Base-by-base conservation (phyloP, 2,797 vertebrate genomes). In the Bothrops alternatus region DNA sequence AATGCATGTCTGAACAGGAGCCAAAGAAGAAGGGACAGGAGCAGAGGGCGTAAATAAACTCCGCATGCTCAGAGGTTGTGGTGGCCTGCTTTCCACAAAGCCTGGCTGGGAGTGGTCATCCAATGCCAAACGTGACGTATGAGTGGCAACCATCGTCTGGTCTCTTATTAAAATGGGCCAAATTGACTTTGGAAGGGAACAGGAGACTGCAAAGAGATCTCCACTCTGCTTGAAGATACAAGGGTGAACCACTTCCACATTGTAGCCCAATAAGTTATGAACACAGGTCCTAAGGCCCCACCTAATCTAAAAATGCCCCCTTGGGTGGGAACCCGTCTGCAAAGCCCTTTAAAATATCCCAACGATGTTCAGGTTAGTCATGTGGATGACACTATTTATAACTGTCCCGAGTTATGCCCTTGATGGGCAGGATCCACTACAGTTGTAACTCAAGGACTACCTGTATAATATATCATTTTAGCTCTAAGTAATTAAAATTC, bases 41-140 rank as follows among this genome's bases (percentile, higher is more conserved):
- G 73, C 58, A 37, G 50, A n/a, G 23, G 58, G 18, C 6, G 91
- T 23, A 92, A 93, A 93, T 93, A 93, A 93, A 90, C 18, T 55
- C 58, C 28, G 37, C 10, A 47, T 37, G 10, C 37, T 82, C 37
- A 25, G 8, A 25, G 37, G 18, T 20, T 25, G 37, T 1, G 3
- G 10, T 82, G 57, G 73, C 73, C 8, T 82, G 20, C 20, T 82
- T 47, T 47, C 37, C 20, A 47, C 37, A 82, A 23, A 82, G 73
- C 20, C 73, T 82, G 37, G 20, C 20, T 47, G 10, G 73, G 37
- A 23, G 16, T 58, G 4, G 57, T 20, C 4, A 20, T 58, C 57
- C 18, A 18, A 47, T 25, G 8, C 10, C 37, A 25, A 25, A 3
- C 3, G 0, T 23, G 8, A 18, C 32, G 1, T 73, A 12, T 73